Conservation (phyloP, 2,888 invertebrate genomes). For the Cenopis cana region DNA sequence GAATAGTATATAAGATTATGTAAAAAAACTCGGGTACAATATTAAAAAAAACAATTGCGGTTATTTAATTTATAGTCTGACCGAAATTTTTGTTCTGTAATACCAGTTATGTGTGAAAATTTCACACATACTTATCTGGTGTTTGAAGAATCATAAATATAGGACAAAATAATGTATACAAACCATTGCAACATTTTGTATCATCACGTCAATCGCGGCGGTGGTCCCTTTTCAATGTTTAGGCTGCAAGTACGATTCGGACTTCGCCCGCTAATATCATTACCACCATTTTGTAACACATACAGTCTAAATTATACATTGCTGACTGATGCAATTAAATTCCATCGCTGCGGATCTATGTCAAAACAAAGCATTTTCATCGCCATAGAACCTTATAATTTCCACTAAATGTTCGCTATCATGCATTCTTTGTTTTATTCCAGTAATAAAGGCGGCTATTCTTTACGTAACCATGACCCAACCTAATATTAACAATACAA, state of each 20-base stretch:
- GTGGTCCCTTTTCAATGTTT: constrained; percentile 25
- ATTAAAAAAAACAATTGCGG: no score
- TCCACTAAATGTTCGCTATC: constrained; percentile 29
- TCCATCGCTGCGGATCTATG: constrained; percentile 25
- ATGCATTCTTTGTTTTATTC: constrained; percentile 14
- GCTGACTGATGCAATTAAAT: constrained; percentile 36
- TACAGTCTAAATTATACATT: constrained; percentile 33
- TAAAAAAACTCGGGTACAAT: no score
- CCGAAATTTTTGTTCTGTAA: no score
- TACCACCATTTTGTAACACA: constrained; percentile 30
- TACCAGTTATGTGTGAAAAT: no score
- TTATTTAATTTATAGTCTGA: no score
- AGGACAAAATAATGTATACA: constrained; percentile 26
- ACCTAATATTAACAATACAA: constrained; percentile 39
- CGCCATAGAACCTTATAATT: constrained; percentile 26
- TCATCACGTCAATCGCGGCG: constrained; percentile 23
- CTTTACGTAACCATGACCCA: constrained; percentile 42
- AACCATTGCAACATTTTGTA: constrained; percentile 35
- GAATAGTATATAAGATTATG: no score
- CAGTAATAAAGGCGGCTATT: constrained; percentile 25
- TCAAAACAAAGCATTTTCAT: constrained; percentile 26
- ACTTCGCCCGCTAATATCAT: constrained; percentile 10
- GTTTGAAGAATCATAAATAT: constrained; percentile 11
- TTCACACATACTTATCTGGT: neutral
- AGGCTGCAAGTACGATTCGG: constrained; percentile 27